Percentiles rank a stretch among this genome's conserved stretches.
Evolutionary conservation across 2,888 invertebrate genomes (phyloP).

Genomic region (Aspidiotus rigidus): DNA sequence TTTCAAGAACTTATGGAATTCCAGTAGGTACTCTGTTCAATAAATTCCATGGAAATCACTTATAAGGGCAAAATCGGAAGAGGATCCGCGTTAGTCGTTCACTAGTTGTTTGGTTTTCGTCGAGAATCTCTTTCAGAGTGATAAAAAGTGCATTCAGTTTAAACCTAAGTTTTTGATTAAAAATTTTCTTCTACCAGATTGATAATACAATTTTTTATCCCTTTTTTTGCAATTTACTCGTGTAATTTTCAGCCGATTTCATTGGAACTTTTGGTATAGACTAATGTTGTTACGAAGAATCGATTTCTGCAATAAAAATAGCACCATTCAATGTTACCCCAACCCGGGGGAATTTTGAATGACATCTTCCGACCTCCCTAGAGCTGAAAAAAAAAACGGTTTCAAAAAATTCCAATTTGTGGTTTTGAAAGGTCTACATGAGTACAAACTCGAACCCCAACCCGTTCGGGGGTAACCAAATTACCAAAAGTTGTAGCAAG

Average conservation of each 20-base stretch:
- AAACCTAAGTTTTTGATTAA: too few species aligned
- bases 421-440: background rate
- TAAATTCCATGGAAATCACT: background rate
- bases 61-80: background rate
- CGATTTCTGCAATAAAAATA: background rate
- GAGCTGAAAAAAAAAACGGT: background rate
- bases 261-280: background rate
- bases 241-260: background rate
- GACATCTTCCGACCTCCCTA: background rate
- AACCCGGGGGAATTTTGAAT: background rate
- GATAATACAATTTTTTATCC: too few species aligned
- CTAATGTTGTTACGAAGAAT: background rate
- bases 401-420: background rate
- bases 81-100: background rate
- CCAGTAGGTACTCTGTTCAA: background rate
- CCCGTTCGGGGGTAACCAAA: background rate
- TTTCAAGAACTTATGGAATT: background rate
- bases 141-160: too few species aligned
- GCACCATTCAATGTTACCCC: background rate
- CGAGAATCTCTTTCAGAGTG: too few species aligned
- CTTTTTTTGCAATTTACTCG: background rate
- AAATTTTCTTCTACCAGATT: too few species aligned
- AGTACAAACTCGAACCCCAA: background rate
- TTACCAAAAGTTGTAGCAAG: background rate
- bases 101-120: background rate